Percentiles rank a stretch among this genome's conserved stretches.
Evolutionary conservation across 1,140 invertebrate species (phyloP).

Genomic region (Sweltsa coloradensis): DNA sequence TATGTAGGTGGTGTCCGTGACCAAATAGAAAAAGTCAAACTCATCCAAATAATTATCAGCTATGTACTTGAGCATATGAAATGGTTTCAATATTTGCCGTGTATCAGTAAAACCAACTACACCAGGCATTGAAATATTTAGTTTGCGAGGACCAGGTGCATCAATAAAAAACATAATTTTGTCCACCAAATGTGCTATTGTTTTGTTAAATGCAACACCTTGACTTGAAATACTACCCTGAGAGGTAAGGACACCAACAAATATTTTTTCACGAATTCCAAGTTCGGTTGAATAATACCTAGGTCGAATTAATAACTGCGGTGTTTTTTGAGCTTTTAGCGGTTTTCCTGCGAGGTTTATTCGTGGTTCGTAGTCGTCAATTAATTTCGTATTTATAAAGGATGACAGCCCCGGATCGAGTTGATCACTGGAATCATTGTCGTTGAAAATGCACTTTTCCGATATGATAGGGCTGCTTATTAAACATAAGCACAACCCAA

Average conservation of each 20-base stretch:
- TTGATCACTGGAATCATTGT: background rate
- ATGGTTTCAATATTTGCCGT: conserved; percentile 55
- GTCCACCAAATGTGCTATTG: conserved; percentile 61
- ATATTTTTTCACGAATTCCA: conserved; percentile 78
- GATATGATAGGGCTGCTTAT: conserved; percentile 13
- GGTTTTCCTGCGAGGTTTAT: conserved; percentile 41
- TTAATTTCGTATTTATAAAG: background rate
- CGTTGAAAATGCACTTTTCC: conserved; percentile 9
- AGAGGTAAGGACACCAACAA: conserved; percentile 69
- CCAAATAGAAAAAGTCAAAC: conserved; percentile 83
- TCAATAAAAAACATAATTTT: conserved; percentile 66
- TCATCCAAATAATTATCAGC: conserved; percentile 76
- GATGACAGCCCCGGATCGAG: background rate
- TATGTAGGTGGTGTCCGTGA: conserved; percentile 68
- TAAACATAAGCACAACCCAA: conserved; percentile 24
- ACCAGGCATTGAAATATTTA: conserved; percentile 55
- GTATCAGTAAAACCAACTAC: conserved; percentile 73
- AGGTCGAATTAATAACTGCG: conserved; percentile 51
- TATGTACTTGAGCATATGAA: conserved; percentile 80
- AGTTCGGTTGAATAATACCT: conserved; percentile 88
- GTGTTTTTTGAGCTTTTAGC: conserved; percentile 32
- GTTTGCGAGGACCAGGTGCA: conserved; percentile 47
- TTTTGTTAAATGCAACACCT: conserved; percentile 67
- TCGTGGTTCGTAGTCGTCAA: conserved; percentile 41
- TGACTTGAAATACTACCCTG: conserved; percentile 53